Evolutionary conservation across 2,113 vertebrate species (phyloP).

Genomic region (Chloropsis cyanopogon): DNA sequence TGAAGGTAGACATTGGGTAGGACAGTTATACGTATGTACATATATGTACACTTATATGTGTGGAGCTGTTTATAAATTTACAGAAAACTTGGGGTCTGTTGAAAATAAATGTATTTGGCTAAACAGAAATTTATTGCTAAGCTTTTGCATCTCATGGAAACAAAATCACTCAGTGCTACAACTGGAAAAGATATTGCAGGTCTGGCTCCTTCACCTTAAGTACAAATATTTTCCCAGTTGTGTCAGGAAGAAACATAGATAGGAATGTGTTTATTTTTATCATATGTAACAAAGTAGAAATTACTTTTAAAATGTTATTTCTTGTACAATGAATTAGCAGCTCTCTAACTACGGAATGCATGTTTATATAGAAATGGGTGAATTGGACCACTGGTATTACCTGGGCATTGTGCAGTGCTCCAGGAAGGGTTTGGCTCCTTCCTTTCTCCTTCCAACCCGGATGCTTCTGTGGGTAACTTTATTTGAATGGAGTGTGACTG

Average conservation of each 20-base stretch:
- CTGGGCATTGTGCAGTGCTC: not conserved
- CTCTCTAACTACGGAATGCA: accelerated
- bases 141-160: not conserved
- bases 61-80: not conserved
- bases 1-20: not conserved
- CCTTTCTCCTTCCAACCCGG: not conserved
- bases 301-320: not conserved
- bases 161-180: not conserved
- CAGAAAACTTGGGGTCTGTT: not conserved
- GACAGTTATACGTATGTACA: not conserved
- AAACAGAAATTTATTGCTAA: not conserved
- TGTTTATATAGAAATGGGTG: not conserved
- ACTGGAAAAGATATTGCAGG: accelerated
- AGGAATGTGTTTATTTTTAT: not conserved
- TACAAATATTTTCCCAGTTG: not conserved
- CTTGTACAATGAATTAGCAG: not conserved
- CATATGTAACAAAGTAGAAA: not conserved
- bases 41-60: not conserved
- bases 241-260: not conserved
- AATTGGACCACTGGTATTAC: not conserved
- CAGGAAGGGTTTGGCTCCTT: not conserved
- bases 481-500: not conserved
- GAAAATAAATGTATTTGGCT: not conserved
- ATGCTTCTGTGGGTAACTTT: not conserved
- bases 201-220: not conserved